phyloP scores from a whole-genome alignment of 2,797 vertebrate species.

The Atherinosoma microstoma region DNA sequence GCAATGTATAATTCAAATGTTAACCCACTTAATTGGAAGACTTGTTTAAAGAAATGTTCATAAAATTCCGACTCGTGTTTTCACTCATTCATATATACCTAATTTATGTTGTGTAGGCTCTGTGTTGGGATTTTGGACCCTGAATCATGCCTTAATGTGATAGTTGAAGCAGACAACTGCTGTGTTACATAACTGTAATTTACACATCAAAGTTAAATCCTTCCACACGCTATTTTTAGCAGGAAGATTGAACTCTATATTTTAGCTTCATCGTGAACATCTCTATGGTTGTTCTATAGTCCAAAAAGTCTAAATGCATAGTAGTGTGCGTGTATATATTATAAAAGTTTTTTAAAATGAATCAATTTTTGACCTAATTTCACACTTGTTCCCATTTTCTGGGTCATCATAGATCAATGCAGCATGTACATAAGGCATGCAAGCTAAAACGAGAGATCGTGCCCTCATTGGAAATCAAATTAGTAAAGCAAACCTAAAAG shows the following conservation, averaged over 20 bases:
- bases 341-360: background rate
- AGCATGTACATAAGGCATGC: background rate
- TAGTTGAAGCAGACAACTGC: background rate
- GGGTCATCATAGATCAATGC: background rate
- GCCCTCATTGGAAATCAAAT: background rate
- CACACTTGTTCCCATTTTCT: background rate
- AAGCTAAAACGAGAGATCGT: background rate
- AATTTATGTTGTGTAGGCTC: background rate
- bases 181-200: slow-evolving; percentile 1
- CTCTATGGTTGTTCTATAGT: background rate
- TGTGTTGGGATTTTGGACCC: background rate
- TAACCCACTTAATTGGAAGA: background rate
- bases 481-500: background rate
- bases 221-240: background rate
- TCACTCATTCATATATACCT: background rate
- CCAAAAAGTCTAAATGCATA: background rate
- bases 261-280: background rate
- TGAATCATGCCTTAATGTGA: background rate
- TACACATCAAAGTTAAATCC: slow-evolving; percentile 8
- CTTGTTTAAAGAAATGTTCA: background rate
- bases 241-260: background rate
- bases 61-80: background rate
- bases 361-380: background rate
- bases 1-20: background rate
- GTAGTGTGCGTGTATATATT: background rate